These are phyloP conservation scores for Mesopsocus fuscifrons DNA, from an alignment of 2,888 invertebrate genomes.

Conservation along the genomic window DNA sequence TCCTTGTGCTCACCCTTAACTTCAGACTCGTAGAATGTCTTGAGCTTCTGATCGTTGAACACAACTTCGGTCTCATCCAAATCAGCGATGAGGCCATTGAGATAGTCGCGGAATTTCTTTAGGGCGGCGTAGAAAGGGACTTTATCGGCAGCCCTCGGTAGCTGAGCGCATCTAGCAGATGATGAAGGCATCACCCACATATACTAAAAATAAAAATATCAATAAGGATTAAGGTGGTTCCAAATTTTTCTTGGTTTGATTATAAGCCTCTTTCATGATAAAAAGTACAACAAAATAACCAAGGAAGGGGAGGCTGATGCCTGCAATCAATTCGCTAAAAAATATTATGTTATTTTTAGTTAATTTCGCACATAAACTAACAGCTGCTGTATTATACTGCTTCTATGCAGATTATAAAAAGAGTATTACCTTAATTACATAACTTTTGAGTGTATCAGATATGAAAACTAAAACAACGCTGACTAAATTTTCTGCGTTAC, in stretches of 20 bases:
- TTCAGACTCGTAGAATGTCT: constrained; percentile 39
- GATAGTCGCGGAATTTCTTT: constrained; percentile 86
- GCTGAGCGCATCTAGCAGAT: constrained; percentile 88
- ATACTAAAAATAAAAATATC: constrained; percentile 46
- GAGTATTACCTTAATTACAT: too few relatives aligned
- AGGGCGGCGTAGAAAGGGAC: constrained; percentile 93
- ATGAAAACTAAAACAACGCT: too few relatives aligned
- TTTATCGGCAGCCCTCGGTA: constrained; percentile 95
- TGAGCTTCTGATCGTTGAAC: constrained; percentile 52
- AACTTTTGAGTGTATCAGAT: too few relatives aligned
- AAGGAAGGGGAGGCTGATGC: too few relatives aligned
- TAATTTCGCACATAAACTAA: too few relatives aligned
- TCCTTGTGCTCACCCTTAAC: constrained; percentile 25
- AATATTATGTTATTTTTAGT: too few relatives aligned
- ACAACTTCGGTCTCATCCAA: constrained; percentile 76
- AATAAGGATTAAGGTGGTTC: constrained; percentile 11
- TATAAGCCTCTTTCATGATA: background rate
- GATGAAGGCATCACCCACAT: constrained; percentile 99
- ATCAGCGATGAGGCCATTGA: constrained; percentile 68
- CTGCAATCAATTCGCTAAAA: too few relatives aligned
- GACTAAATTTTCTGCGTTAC: too few relatives aligned
- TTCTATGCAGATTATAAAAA: too few relatives aligned
- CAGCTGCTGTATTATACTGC: too few relatives aligned
- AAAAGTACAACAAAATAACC: constrained; percentile 25
- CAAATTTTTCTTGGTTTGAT: constrained; percentile 3